Evolutionary conservation across 2,888 invertebrate species (phyloP).

Genomic region (Temnothorax unifasciatus): DNA sequence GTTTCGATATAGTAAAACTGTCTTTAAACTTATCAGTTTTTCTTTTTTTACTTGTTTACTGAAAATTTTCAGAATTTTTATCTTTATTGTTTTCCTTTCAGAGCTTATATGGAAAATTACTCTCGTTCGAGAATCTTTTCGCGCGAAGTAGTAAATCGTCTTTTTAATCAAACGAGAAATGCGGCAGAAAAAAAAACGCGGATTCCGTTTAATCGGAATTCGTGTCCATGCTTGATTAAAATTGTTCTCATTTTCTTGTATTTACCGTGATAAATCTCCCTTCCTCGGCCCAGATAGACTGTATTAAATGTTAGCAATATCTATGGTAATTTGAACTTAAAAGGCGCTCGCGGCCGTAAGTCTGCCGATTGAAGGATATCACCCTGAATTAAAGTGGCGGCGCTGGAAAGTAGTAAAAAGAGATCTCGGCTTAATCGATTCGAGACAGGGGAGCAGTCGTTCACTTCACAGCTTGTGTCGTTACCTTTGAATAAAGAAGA

Average conservation of each 20-base stretch:
- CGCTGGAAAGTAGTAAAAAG: conserved; percentile 28
- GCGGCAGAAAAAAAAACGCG: background rate
- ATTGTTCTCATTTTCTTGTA: conserved; percentile 35
- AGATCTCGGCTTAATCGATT: conserved; percentile 23
- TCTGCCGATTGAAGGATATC: conserved; percentile 13
- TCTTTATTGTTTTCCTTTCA: background rate
- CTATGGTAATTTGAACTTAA: conserved; percentile 60
- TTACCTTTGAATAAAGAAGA: conserved; percentile 18
- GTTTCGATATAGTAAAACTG: background rate
- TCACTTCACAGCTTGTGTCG: conserved; percentile 13
- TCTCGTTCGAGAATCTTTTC: background rate
- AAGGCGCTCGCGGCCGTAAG: conserved; percentile 5
- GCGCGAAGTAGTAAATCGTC: conserved; percentile 1
- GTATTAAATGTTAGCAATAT: conserved; percentile 58
- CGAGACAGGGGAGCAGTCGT: conserved; percentile 35
- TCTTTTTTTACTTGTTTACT: background rate
- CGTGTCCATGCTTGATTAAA: conserved; percentile 20
- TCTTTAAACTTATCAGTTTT: background rate
- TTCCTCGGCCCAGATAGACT: conserved; percentile 13
- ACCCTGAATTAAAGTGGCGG: conserved; percentile 35
- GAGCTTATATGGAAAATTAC: background rate
- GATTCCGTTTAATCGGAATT: conserved; percentile 1
- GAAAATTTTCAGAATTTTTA: background rate
- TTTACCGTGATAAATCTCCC: conserved; percentile 3
- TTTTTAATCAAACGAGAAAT: conserved; percentile 11